These are phyloP conservation scores for Drosophila sechellia DNA, from an alignment of 1,140 invertebrate species.

Conservation along the genomic window DNA sequence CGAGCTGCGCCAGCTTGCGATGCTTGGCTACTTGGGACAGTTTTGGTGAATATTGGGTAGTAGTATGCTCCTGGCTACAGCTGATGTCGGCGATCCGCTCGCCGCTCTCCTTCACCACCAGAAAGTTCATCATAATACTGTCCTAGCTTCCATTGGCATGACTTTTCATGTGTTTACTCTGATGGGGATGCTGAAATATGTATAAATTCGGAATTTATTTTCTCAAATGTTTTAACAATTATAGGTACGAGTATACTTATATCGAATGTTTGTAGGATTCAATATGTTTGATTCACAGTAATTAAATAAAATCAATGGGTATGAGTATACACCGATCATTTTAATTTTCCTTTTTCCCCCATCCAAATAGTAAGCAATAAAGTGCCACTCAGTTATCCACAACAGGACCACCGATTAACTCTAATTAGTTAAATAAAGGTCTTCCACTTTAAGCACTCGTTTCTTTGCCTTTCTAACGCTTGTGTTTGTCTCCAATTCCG, in stretches of 20 bases:
- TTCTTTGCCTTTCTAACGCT: background rate
- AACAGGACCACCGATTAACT: background rate
- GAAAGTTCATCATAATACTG: conserved; percentile 64
- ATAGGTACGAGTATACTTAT: too few relatives aligned
- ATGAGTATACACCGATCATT: too few relatives aligned
- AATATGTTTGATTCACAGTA: too few relatives aligned
- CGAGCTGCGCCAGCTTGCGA: conserved; percentile 56
- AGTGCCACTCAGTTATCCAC: background rate
- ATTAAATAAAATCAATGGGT: too few relatives aligned
- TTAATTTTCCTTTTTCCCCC: too few relatives aligned
- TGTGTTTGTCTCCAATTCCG: background rate
- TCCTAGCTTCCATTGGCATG: conserved; percentile 50
- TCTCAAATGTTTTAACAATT: too few relatives aligned
- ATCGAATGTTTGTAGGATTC: too few relatives aligned
- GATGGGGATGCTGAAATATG: conserved; percentile 1
- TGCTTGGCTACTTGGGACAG: background rate
- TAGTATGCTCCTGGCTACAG: conserved; percentile 19
- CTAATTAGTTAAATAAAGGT: background rate
- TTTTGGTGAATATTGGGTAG: conserved; percentile 2
- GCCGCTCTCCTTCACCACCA: conserved; percentile 46
- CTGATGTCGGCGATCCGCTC: conserved; percentile 52
- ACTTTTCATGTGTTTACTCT: conserved; percentile 10
- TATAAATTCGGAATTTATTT: too few relatives aligned
- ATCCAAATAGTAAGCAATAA: too few relatives aligned
- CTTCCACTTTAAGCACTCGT: background rate